Base-by-base conservation (phyloP, 2,888 invertebrate genomes). In the Neocrepidodera transversa region DNA sequence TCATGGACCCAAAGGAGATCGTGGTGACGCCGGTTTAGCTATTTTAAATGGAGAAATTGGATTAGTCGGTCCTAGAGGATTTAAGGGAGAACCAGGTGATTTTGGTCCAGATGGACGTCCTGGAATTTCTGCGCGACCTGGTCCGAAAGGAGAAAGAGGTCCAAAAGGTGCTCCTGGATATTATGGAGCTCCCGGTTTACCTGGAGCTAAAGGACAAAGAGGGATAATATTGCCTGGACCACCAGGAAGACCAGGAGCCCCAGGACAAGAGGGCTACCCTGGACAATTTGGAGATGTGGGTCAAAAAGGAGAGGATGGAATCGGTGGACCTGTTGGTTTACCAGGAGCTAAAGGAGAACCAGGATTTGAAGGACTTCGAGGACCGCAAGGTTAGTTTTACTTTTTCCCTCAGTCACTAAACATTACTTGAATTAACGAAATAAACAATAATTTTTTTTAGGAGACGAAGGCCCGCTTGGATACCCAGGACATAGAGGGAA, bases 1-100 rank as follows among this genome's bases (percentile, higher is more conserved):
- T 8, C 70, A 65, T 68, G 88, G 80, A 43, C 76, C 70, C 40
- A 76, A 67, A 72, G 89, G 86, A 56, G 79, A 80, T n/a, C 80
- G 82, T 48, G 86, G 88, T 71, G 82, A 80, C 36, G 77, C 80
- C 1, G 84, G 89, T 68, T 60, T 76, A 63, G 72, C 84, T 79
- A 81, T 87, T 76, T 66, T 80, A 57, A 64, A 80, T 77, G 80
- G 89, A 38, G 72, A 72, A 32, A 77, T 76, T 7, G 84, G 85
- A n/a, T 54, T 58, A 3, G 38, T 56, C 23, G 76, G 81, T 42
- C 63, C 65, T 2, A 78, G 78, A 66, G 80, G 80, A 10, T 74
- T 62, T 4, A 79, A 80, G 68, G 80, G 80, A 11, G 76, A 79
- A 63, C 70, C 70, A 2, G 80, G 80, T 4, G 71, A 75, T 64